phyloP scores from a whole-genome alignment of 1,140 invertebrate genomes.

The Drosophila ohnishii region DNA sequence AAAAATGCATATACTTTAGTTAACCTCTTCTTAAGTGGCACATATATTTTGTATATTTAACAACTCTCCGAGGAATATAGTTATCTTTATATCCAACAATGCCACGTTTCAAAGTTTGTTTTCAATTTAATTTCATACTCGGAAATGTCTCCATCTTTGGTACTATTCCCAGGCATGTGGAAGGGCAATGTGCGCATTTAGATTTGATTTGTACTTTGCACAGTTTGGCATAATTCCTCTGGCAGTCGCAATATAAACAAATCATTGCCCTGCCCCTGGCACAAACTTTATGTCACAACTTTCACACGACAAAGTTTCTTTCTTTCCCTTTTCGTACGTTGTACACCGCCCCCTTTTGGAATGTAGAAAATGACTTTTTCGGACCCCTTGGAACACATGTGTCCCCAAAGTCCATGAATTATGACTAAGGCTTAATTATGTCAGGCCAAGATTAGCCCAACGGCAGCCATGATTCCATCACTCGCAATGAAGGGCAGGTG shows the following conservation, averaged over 20 bases:
- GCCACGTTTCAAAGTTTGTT: constrained; percentile 34
- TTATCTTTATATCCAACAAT: background rate
- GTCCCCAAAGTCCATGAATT: constrained; percentile 45
- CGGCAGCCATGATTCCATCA: constrained; percentile 24
- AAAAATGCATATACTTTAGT: background rate
- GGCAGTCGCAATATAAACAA: constrained; percentile 59
- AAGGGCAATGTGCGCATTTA: constrained; percentile 31
- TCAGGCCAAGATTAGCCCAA: constrained; percentile 44
- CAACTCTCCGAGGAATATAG: background rate
- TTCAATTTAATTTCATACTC: constrained; percentile 21
- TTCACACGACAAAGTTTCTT: constrained; percentile 59
- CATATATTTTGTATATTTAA: background rate
- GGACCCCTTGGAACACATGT: constrained; percentile 34
- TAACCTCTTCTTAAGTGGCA: background rate
- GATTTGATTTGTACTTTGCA: constrained; percentile 58
- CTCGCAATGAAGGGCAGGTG: background rate
- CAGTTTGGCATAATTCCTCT: constrained; percentile 51
- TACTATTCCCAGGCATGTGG: constrained; percentile 22
- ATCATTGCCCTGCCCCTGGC: constrained; percentile 55
- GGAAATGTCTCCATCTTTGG: constrained; percentile 1
- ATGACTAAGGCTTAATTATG: constrained; percentile 65
- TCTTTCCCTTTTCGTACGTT: constrained; percentile 11
- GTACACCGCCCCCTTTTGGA: background rate
- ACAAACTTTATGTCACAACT: constrained; percentile 60
- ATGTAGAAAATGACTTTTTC: constrained; percentile 8